A percentile compares a stretch with the other conserved stretches of the same genome.
phyloP scores from a whole-genome alignment of 2,888 invertebrate genomes.

The Exocentrus adspersus region DNA sequence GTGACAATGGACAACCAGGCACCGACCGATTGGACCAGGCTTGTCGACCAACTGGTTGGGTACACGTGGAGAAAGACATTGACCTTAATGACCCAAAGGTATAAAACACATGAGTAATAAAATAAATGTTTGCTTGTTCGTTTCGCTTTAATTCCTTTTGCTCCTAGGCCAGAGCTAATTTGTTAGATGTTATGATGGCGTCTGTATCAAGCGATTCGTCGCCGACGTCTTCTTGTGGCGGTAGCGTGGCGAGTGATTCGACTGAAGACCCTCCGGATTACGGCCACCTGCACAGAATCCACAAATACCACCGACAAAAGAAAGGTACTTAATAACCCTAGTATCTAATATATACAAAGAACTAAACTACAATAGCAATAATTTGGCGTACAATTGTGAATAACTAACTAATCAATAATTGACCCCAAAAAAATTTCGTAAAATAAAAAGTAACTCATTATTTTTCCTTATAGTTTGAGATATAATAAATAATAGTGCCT shows the following conservation, averaged over 20 bases:
- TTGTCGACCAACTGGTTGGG: constrained; percentile 80
- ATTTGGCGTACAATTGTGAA: no score
- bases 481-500: no score
- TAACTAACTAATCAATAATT: no score
- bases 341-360: no score
- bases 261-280: constrained; percentile 72
- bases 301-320: constrained; percentile 78
- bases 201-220: constrained; percentile 74
- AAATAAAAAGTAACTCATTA: no score
- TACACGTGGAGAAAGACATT: constrained; percentile 80
- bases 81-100: constrained; percentile 85
- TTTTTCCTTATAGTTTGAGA: no score
- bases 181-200: constrained; percentile 81
- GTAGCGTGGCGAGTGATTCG: constrained; percentile 70
- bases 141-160: no score
- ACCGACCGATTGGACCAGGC: constrained; percentile 69
- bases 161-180: constrained; percentile 76
- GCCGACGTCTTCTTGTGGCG: constrained; percentile 73
- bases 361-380: no score
- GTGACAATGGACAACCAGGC: constrained; percentile 49
- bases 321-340: constrained; percentile 68
- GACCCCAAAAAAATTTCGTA: no score
- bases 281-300: constrained; percentile 74
- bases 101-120: no score
- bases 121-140: no score